A percentile compares a stretch with the other conserved stretches of the same genome.
Conservation (phyloP, 2,113 vertebrate genomes). For the Actenoides lindsayi region DNA sequence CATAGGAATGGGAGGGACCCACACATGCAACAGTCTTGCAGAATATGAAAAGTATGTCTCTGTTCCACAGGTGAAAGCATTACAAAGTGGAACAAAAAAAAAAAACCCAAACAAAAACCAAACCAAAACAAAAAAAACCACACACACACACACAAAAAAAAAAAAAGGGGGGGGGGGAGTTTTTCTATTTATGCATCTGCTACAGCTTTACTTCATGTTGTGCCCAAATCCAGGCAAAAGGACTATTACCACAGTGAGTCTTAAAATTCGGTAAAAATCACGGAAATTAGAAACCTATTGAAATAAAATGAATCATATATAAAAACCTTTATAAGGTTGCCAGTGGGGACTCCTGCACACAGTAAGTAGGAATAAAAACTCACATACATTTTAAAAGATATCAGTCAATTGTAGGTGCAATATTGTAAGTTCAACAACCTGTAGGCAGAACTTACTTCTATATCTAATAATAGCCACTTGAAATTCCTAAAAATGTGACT, state of each 20-base stretch:
- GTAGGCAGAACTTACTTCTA: neutral
- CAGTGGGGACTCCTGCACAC: neutral
- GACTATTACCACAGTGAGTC: neutral
- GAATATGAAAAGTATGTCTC: neutral
- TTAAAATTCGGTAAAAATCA: neutral
- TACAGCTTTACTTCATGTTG: neutral
- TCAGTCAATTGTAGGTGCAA: neutral
- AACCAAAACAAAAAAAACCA: too few relatives aligned
- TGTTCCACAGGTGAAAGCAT: neutral
- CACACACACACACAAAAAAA: too few relatives aligned
- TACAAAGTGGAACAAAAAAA: neutral
- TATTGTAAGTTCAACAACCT: neutral
- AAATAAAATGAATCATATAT: neutral
- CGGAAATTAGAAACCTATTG: neutral
- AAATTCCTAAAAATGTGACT: neutral
- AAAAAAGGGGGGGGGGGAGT: too few relatives aligned
- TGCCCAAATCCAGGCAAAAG: neutral
- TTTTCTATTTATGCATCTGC: neutral
- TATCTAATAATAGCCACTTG: neutral
- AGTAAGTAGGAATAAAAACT: neutral
- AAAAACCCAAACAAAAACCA: too few relatives aligned
- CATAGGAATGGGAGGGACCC: neutral
- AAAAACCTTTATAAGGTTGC: neutral
- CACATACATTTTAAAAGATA: neutral
- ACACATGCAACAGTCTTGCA: neutral